Base-by-base conservation (phyloP, 2,113 vertebrate species). In the Pangasianodon gigas region DNA sequence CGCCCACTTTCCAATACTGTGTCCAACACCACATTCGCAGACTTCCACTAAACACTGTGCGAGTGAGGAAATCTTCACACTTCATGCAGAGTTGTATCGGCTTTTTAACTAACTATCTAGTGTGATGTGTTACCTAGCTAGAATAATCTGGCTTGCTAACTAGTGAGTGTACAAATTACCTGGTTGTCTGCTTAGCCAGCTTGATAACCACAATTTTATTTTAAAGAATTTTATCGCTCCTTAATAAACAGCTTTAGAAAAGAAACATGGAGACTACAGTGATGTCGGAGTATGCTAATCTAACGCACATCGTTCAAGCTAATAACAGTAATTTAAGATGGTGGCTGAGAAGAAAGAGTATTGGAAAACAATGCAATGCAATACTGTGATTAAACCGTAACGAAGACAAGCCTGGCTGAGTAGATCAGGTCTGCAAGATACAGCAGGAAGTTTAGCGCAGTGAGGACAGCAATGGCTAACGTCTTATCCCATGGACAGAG, bases 341-440 rank as follows among this genome's bases (percentile, higher is more conserved):
- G 37, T 26, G 56, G 56, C 5, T 44, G 58, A 46, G 37, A 44
- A 56, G 82, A 62, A 46, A 19, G 48, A 32, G 51, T 32, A 58
- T 1, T 19, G 52, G 46, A 58, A 58, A 6, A 11, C 0, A 6
- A 46, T 5, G 37, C 6, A 0, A 46, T 21, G 48, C 18, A 1
- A 19, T 37, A 71, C 19, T 65, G 10, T 26, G 2, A 69, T 44
- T 85, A 98, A 65, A 94, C 95, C 3, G 89, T 95, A 91, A 98
- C 95, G 10, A 98, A 97, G 44, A 98, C 94, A 89, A 98, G 95
- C 60, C 94, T 96, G 48, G 96, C 94, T 0, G 97, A 98, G 94
- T 97, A 95, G 67, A 97, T 95, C 89, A 98, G 94, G 90, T 98
- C 97, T 0, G 95, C 95, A 91, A 98, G 82, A 52, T 98, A 98